phyloP scores from a whole-genome alignment of 2,888 invertebrate species.

The Polia nebulosa region DNA sequence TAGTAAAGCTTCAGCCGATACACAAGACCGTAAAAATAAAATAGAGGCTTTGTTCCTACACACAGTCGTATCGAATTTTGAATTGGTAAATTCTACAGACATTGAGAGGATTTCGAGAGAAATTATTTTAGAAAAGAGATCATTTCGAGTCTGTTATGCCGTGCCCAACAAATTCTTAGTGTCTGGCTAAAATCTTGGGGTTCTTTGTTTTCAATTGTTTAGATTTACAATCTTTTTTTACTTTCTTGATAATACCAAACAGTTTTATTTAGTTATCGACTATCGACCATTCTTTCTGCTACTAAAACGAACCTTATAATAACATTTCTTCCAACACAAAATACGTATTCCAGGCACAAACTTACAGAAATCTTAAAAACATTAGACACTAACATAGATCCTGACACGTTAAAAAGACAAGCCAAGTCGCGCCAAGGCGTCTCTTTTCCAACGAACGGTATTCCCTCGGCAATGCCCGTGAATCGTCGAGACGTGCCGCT shows the following conservation, averaged over 20 bases:
- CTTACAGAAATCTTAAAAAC: constrained; percentile 39
- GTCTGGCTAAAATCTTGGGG: constrained; percentile 14
- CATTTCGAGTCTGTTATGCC: constrained; percentile 24
- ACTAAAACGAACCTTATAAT: background rate
- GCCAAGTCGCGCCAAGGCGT: constrained; percentile 48
- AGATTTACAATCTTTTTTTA: background rate
- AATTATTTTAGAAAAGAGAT: constrained; percentile 40
- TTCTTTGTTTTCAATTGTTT: constrained; percentile 1
- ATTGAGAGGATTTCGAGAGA: constrained; percentile 24
- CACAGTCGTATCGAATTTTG: constrained; percentile 53
- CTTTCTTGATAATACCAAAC: background rate
- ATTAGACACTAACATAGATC: constrained; percentile 49
- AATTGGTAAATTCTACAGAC: constrained; percentile 53
- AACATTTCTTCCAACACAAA: background rate
- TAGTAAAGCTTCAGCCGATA: constrained; percentile 56
- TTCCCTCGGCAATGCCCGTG: constrained; percentile 59
- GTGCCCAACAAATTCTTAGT: constrained; percentile 35
- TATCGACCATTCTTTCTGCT: background rate
- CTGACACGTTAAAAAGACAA: constrained; percentile 62
- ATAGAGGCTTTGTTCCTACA: constrained; percentile 53
- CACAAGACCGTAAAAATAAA: constrained; percentile 59
- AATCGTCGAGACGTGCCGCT: constrained; percentile 72
- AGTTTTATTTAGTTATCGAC: background rate
- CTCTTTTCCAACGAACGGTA: constrained; percentile 56
- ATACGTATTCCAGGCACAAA: constrained; percentile 17